Evolutionary conservation across 1,140 invertebrate species (phyloP).

Genomic region (Pseudomyrmex flavicornis): DNA sequence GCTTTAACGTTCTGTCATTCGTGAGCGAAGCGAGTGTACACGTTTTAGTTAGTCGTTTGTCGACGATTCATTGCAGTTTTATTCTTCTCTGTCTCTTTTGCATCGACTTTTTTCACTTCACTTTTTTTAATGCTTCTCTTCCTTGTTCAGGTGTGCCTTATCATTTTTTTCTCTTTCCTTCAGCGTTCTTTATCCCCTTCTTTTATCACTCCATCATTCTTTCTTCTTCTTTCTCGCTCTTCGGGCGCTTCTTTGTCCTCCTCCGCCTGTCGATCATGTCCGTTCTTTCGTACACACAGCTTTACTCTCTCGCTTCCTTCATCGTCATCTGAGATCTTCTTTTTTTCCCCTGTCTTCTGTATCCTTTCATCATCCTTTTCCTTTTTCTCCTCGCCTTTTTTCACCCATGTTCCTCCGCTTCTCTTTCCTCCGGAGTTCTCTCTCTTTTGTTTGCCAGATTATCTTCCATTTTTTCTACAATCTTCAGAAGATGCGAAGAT

Average conservation of each 20-base stretch:
- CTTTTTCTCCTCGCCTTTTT: neutral
- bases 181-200: neutral
- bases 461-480: neutral
- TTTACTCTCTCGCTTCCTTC: conserved; percentile 37
- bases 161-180: neutral
- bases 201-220: conserved; percentile 28
- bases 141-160: neutral
- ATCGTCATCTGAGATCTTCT: conserved; percentile 30
- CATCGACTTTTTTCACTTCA: conserved; percentile 1
- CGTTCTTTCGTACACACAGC: conserved; percentile 15
- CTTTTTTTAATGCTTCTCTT: neutral
- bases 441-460: neutral
- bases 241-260: conserved; percentile 29
- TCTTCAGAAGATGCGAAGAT: neutral
- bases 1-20: neutral
- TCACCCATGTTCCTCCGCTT: neutral
- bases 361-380: conserved; percentile 16
- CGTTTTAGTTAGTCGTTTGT: neutral
- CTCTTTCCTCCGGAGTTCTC: neutral
- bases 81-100: neutral
- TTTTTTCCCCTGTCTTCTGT: neutral
- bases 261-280: conserved; percentile 22
- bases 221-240: conserved; percentile 20
- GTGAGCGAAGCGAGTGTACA: neutral
- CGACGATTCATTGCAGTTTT: neutral